Conservation (phyloP, 1,140 invertebrate genomes). For the Drosophila elegans region DNA sequence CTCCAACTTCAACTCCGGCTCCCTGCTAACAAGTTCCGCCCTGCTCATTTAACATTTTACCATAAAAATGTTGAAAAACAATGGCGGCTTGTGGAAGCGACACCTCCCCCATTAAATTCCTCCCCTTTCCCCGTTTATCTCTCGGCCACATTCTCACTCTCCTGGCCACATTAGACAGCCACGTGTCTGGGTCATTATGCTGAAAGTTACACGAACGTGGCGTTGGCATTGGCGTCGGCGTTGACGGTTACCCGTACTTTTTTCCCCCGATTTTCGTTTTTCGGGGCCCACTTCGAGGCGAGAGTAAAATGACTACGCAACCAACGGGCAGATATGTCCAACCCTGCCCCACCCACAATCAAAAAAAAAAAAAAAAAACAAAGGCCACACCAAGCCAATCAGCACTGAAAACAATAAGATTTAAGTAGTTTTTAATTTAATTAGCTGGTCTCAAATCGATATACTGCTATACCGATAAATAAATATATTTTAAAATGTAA, state of each 20-base stretch:
- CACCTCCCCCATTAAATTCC: constrained; percentile 1
- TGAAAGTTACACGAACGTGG: constrained; percentile 76
- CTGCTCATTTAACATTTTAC: constrained; percentile 71
- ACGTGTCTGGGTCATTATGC: constrained; percentile 83
- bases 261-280: constrained; percentile 12
- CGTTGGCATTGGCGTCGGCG: constrained; percentile 42
- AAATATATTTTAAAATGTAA: no score
- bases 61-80: constrained; percentile 77
- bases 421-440: no score
- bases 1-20: neutral
- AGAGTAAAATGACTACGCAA: constrained; percentile 35
- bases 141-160: constrained; percentile 45
- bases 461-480: no score
- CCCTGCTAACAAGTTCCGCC: constrained; percentile 2
- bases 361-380: neutral
- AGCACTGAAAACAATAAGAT: constrained; percentile 6
- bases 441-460: no score
- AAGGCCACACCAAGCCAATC: constrained; percentile 11
- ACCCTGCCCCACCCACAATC: constrained; percentile 20
- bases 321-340: constrained; percentile 18
- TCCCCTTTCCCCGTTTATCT: constrained; percentile 13
- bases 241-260: constrained; percentile 62
- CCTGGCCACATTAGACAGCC: constrained; percentile 78
- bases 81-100: constrained; percentile 25
- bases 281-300: constrained; percentile 9